Evolutionary conservation across 2,113 vertebrate species (phyloP).

Genomic region (Tinamus guttatus): DNA sequence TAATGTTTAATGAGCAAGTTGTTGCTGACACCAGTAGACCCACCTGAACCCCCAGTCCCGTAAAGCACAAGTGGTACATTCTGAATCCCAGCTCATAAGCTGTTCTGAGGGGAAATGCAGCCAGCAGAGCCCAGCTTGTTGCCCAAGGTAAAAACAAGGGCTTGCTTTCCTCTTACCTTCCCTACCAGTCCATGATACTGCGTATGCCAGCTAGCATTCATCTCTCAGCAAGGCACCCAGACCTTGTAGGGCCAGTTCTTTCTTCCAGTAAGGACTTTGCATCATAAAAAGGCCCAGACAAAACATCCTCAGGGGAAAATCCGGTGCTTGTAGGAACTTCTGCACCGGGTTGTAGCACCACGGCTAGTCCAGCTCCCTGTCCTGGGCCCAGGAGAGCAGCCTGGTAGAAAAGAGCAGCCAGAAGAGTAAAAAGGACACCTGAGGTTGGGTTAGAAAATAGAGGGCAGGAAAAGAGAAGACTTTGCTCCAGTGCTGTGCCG

Average conservation of each 20-base stretch:
- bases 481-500: not conserved
- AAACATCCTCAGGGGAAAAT: not conserved
- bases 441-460: not conserved
- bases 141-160: not conserved
- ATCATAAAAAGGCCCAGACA: slow-evolving; percentile 1
- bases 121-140: not conserved
- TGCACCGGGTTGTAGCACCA: not conserved
- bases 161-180: not conserved
- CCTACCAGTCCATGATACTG: not conserved
- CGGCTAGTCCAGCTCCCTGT: not conserved
- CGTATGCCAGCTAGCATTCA: not conserved
- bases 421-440: not conserved
- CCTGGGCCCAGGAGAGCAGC: not conserved
- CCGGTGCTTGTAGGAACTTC: not conserved
- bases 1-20: slow-evolving; percentile 13
- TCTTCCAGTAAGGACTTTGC: slow-evolving; percentile 18
- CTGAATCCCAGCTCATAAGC: not conserved
- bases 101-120: not conserved
- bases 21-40: not conserved
- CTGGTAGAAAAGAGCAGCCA: not conserved
- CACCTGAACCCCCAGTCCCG: not conserved
- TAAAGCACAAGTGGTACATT: not conserved
- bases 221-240: not conserved
- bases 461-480: not conserved
- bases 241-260: slow-evolving; percentile 34